phyloP scores from a whole-genome alignment of 2,888 invertebrate genomes.

The Eristalinus aeneus region DNA sequence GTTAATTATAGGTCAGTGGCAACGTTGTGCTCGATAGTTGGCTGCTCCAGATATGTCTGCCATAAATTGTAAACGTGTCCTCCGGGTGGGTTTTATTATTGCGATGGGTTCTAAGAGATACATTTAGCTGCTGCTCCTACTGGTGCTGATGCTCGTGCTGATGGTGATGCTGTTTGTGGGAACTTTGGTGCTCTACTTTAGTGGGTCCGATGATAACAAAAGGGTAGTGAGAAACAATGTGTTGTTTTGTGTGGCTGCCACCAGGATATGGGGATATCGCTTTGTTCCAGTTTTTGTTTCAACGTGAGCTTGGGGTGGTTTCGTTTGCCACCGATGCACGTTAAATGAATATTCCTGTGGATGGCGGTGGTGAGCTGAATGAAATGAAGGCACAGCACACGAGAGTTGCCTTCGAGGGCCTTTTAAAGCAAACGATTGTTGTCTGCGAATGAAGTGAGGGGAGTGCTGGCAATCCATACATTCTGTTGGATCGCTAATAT shows the following conservation, averaged over 20 bases:
- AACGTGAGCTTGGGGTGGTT: neutral
- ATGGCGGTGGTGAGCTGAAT: neutral
- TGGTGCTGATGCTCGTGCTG: neutral
- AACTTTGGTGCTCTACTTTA: neutral
- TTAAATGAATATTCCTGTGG: neutral
- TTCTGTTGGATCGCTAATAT: neutral
- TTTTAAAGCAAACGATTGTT: neutral
- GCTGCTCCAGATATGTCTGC: neutral
- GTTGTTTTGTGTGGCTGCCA: neutral
- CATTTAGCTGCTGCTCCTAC: neutral
- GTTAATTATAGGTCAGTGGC: slow-evolving; percentile 2
- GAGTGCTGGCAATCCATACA: neutral
- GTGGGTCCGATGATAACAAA: neutral
- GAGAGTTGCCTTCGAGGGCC: neutral
- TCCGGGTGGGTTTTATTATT: neutral
- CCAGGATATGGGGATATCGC: neutral
- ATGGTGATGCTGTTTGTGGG: neutral
- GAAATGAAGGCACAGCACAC: neutral
- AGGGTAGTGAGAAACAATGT: neutral
- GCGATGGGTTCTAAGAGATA: neutral
- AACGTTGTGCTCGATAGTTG: neutral
- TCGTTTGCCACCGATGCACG: neutral
- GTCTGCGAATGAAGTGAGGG: neutral
- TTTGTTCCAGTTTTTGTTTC: neutral
- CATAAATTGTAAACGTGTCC: slow-evolving; percentile 4